These are phyloP conservation scores for Copidosoma aretas DNA, from an alignment of 2,888 invertebrate genomes.

Conservation along the genomic window DNA sequence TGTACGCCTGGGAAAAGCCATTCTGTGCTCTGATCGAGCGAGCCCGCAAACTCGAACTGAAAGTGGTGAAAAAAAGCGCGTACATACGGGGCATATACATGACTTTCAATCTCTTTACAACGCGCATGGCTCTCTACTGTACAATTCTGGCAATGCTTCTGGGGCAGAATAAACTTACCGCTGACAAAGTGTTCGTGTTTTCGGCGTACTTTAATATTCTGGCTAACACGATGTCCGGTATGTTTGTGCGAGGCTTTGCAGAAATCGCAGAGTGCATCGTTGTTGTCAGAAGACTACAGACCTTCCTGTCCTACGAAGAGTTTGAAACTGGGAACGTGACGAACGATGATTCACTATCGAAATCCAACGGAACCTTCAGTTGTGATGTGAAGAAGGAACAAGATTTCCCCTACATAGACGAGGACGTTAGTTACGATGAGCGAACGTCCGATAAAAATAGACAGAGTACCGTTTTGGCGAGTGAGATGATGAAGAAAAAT, in stretches of 20 bases:
- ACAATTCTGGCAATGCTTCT: slow-evolving; percentile 76
- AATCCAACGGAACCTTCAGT: background rate
- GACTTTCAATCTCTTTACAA: slow-evolving; percentile 81
- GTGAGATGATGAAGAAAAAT: slow-evolving; percentile 30
- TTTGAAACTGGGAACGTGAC: slow-evolving; percentile 44
- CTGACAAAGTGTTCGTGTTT: slow-evolving; percentile 71
- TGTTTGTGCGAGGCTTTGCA: slow-evolving; percentile 67
- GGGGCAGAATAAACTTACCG: slow-evolving; percentile 71
- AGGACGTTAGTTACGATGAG: slow-evolving; percentile 34
- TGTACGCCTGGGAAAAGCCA: slow-evolving; percentile 81
- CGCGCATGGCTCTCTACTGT: slow-evolving; percentile 78
- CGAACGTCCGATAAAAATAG: slow-evolving; percentile 30
- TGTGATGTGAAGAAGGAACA: slow-evolving; percentile 42
- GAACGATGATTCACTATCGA: too few species aligned
- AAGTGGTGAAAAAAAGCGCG: slow-evolving; percentile 69
- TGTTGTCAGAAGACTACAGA: slow-evolving; percentile 63
- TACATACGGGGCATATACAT: slow-evolving; percentile 73
- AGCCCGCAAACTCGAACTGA: slow-evolving; percentile 66
- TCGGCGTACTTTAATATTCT: slow-evolving; percentile 67
- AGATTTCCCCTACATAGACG: slow-evolving; percentile 56
- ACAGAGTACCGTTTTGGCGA: slow-evolving; percentile 30
- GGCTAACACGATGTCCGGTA: slow-evolving; percentile 67
- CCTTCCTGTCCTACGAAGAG: slow-evolving; percentile 62
- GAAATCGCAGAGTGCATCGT: slow-evolving; percentile 67
- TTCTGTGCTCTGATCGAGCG: slow-evolving; percentile 70